A percentile compares a stretch with the other conserved stretches of the same genome.
These are phyloP conservation scores for Melanostigma gelatinosum DNA, from an alignment of 2,113 vertebrate species.

Conservation along the genomic window DNA sequence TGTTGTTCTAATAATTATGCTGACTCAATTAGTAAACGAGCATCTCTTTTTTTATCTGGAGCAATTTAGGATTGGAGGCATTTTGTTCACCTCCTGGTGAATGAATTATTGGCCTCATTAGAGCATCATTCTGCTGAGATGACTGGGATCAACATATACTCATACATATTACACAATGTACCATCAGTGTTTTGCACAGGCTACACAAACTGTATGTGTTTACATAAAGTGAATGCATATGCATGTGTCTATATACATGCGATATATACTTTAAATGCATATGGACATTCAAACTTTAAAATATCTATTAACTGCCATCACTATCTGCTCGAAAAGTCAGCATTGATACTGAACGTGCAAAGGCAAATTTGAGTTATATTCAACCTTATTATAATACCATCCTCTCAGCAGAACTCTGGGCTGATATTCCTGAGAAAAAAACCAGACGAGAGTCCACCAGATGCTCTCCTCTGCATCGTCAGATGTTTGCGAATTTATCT, in stretches of 20 bases:
- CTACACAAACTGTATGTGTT: neutral
- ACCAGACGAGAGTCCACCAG: neutral
- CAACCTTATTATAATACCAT: neutral
- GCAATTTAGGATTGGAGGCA: neutral
- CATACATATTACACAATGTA: neutral
- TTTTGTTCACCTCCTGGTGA: slow-evolving; percentile 6
- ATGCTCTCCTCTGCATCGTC: slow-evolving; percentile 22
- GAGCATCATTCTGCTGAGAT: neutral
- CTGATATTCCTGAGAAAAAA: slow-evolving; percentile 22
- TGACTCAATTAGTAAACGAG: neutral
- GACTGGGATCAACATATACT: neutral
- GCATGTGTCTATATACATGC: neutral
- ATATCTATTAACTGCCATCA: neutral
- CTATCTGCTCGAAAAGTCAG: neutral
- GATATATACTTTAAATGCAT: neutral
- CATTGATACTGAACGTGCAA: neutral
- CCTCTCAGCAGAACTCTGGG: slow-evolving; percentile 6
- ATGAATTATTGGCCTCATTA: neutral
- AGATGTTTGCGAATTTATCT: slow-evolving; percentile 38
- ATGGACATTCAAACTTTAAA: neutral
- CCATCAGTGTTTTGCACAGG: neutral
- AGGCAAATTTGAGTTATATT: neutral
- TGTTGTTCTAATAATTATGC: slow-evolving; percentile 5
- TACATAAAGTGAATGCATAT: neutral
- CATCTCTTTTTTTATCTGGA: neutral